Conservation (phyloP, 2,888 invertebrate species). For the Drosophila melanosoma region DNA sequence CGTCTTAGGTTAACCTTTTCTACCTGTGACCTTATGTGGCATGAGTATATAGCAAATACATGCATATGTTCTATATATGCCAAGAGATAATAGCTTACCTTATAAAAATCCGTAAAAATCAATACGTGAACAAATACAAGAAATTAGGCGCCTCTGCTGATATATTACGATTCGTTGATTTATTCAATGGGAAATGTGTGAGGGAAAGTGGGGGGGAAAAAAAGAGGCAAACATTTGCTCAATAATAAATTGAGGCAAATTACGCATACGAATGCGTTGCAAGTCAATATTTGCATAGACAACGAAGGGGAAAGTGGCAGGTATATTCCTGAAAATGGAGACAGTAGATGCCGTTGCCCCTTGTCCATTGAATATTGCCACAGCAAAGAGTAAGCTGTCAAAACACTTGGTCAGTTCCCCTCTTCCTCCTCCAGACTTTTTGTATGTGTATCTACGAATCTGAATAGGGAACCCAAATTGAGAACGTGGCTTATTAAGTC, state of each 20-base stretch:
- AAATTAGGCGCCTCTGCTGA: constrained; percentile 50
- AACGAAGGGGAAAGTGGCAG: background rate
- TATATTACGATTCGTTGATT: constrained; percentile 42
- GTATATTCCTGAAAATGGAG: constrained; percentile 9
- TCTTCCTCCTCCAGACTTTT: background rate
- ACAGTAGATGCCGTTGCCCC: constrained; percentile 7
- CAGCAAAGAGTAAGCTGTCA: constrained; percentile 17
- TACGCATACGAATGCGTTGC: constrained; percentile 64
- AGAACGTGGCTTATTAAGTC: constrained; percentile 80
- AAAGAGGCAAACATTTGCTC: constrained; percentile 50
- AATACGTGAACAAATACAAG: constrained; percentile 45
- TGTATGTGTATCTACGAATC: constrained; percentile 6
- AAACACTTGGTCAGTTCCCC: constrained; percentile 39
- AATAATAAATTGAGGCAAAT: constrained; percentile 69
- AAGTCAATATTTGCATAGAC: constrained; percentile 73
- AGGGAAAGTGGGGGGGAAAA: constrained; percentile 8
- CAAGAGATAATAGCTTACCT: background rate
- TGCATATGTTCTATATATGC: background rate
- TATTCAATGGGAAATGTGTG: constrained; percentile 35
- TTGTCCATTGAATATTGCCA: background rate
- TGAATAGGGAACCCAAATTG: constrained; percentile 37
- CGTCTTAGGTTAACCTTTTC: background rate
- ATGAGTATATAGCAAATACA: background rate
- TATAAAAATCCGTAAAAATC: constrained; percentile 32
- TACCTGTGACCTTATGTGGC: constrained; percentile 1